phyloP scores from a whole-genome alignment of 1,140 invertebrate species.

The Orussus abietinus region DNA sequence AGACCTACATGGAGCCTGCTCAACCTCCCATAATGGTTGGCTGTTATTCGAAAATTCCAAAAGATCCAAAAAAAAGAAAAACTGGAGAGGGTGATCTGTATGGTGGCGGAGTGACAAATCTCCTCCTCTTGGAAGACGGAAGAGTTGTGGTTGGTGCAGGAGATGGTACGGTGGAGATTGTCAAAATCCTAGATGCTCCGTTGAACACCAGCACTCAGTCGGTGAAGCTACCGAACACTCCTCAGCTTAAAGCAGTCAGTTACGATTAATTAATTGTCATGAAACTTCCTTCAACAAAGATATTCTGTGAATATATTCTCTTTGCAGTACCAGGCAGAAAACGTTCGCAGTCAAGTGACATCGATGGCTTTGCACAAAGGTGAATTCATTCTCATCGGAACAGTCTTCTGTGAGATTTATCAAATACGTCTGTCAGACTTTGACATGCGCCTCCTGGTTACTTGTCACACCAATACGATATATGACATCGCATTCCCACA shows the following conservation, averaged over 20 bases:
- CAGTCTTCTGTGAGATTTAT: slow-evolving; percentile 78
- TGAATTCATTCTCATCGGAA: slow-evolving; percentile 66
- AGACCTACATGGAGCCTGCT: slow-evolving; percentile 49
- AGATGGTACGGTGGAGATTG: slow-evolving; percentile 72
- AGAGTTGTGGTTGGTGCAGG: slow-evolving; percentile 76
- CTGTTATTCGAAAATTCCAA: slow-evolving; percentile 62
- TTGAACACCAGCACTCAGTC: slow-evolving; percentile 16
- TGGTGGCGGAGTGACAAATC: slow-evolving; percentile 61
- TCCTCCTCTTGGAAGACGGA: slow-evolving; percentile 59
- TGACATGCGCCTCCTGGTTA: slow-evolving; percentile 66
- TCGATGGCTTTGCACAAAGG: slow-evolving; percentile 60
- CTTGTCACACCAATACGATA: slow-evolving; percentile 76
- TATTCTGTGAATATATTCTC: slow-evolving; percentile 9
- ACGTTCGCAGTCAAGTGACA: slow-evolving; percentile 62
- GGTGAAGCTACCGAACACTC: slow-evolving; percentile 48
- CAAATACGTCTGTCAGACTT: slow-evolving; percentile 70
- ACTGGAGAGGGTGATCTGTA: slow-evolving; percentile 49
- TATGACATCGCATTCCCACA: slow-evolving; percentile 80
- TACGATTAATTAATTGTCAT: slow-evolving; percentile 5
- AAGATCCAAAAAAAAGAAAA: slow-evolving; percentile 42
- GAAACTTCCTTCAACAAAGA: neutral
- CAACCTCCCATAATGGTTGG: slow-evolving; percentile 63
- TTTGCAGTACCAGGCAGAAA: slow-evolving; percentile 52
- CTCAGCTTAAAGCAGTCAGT: slow-evolving; percentile 58
- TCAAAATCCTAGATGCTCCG: slow-evolving; percentile 53